Evolutionary conservation across 2,888 invertebrate genomes (phyloP).

Genomic region (Hemicrepidius hirtus): DNA sequence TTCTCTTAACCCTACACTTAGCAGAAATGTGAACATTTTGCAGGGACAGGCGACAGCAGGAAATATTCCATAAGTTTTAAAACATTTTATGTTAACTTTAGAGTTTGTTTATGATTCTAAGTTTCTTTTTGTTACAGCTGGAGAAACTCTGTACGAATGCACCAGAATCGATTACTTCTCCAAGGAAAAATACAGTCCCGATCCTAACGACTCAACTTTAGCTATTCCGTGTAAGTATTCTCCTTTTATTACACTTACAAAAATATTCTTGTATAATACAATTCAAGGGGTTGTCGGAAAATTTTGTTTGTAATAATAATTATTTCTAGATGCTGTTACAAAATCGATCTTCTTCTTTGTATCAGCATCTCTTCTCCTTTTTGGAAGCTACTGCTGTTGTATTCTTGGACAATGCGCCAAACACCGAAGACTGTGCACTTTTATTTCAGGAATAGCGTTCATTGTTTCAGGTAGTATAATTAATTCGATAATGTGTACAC

Average conservation of each 20-base stretch:
- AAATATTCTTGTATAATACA: too few species aligned
- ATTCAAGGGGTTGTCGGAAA: too few species aligned
- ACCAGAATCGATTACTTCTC: conserved; percentile 92
- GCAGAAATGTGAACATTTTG: conserved; percentile 33
- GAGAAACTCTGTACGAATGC: conserved; percentile 82
- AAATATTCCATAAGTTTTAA: conserved; percentile 8
- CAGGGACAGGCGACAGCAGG: conserved; percentile 9
- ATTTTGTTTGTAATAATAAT: neutral
- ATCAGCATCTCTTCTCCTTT: conserved; percentile 84
- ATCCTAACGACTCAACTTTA: conserved; percentile 92
- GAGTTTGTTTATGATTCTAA: neutral
- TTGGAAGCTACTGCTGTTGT: conserved; percentile 87
- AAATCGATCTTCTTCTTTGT: conserved; percentile 89
- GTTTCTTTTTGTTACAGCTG: conserved; percentile 75
- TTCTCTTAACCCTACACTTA: conserved; percentile 52
- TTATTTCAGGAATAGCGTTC: conserved; percentile 90
- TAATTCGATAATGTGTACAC: too few species aligned
- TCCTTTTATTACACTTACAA: too few species aligned
- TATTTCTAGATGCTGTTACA: conserved; percentile 90
- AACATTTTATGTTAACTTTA: neutral
- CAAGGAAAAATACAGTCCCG: conserved; percentile 89
- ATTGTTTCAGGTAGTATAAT: conserved; percentile 85
- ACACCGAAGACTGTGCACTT: conserved; percentile 86
- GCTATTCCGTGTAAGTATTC: conserved; percentile 92
- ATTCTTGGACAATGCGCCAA: conserved; percentile 86